A percentile compares a stretch with the other conserved stretches of the same genome.
Conservation (phyloP, 2,888 invertebrate genomes). For the Athalia cordata region DNA sequence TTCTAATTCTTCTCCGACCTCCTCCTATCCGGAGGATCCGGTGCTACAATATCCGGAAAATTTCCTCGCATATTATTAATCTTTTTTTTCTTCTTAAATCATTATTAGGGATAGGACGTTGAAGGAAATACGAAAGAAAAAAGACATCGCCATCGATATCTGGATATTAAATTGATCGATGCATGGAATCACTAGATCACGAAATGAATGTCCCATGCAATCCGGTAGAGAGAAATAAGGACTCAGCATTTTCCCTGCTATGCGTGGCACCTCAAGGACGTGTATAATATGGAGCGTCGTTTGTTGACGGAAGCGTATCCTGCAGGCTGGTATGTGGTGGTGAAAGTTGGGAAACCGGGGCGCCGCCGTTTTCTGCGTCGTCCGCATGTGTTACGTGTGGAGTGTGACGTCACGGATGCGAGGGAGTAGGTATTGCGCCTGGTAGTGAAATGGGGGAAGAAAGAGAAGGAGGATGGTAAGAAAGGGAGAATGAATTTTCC, state of each 20-base stretch:
- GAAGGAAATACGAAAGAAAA: too few relatives aligned
- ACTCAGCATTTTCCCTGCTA: too few relatives aligned
- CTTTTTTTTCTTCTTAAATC: too few relatives aligned
- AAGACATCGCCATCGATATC: too few relatives aligned
- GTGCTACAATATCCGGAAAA: constrained; percentile 5
- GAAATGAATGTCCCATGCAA: too few relatives aligned
- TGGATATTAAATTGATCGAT: too few relatives aligned
- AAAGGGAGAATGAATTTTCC: constrained; percentile 15
- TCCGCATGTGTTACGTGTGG: constrained; percentile 24
- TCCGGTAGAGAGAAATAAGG: too few relatives aligned
- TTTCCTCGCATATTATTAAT: too few relatives aligned
- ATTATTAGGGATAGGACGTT: too few relatives aligned
- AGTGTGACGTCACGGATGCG: constrained; percentile 23
- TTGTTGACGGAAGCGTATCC: constrained; percentile 38
- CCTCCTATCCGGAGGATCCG: too few relatives aligned
- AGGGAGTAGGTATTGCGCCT: constrained; percentile 14
- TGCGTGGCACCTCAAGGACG: too few relatives aligned
- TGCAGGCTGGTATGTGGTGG: constrained; percentile 17
- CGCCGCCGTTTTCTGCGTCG: constrained; percentile 1
- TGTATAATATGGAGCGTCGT: neutral
- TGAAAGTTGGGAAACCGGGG: constrained; percentile 18
- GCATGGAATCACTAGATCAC: too few relatives aligned
- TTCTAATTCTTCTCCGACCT: neutral
- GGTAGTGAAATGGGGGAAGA: neutral
- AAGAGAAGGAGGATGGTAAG: neutral